phyloP scores from a whole-genome alignment of 2,797 vertebrate genomes.

The Sebastes aleutianus region DNA sequence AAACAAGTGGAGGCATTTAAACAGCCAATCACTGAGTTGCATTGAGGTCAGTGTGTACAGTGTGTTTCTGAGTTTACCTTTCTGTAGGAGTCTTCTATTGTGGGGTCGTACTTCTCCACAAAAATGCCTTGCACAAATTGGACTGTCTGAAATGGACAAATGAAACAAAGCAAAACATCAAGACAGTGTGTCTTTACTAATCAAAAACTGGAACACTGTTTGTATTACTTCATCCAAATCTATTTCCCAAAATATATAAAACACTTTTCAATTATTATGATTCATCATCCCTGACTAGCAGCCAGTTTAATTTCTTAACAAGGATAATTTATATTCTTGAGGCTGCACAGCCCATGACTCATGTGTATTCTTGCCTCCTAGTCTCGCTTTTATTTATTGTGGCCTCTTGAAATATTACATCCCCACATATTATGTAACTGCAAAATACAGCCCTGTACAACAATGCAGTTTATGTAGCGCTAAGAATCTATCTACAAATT shows the following conservation, averaged over 20 bases:
- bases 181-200: not conserved
- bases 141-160: constrained; percentile 88
- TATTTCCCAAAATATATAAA: not conserved
- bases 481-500: not conserved
- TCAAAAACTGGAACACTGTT: not conserved
- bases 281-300: not conserved
- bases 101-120: constrained; percentile 99
- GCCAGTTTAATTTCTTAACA: not conserved
- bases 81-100: constrained; percentile 99
- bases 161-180: constrained; percentile 5
- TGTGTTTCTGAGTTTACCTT: constrained; percentile 83
- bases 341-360: not conserved
- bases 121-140: constrained; percentile 99
- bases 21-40: not conserved
- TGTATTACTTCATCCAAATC: not conserved
- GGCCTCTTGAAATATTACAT: not conserved
- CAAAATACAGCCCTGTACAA: not conserved
- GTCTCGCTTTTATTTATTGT: not conserved
- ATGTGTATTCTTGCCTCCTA: not conserved
- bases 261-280: not conserved
- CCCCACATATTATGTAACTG: not conserved
- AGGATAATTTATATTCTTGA: not conserved
- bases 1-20: not conserved
- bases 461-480: not conserved
- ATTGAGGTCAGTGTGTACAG: not conserved